phyloP scores from a whole-genome alignment of 1,140 invertebrate species.

The Drosophila willistoni region DNA sequence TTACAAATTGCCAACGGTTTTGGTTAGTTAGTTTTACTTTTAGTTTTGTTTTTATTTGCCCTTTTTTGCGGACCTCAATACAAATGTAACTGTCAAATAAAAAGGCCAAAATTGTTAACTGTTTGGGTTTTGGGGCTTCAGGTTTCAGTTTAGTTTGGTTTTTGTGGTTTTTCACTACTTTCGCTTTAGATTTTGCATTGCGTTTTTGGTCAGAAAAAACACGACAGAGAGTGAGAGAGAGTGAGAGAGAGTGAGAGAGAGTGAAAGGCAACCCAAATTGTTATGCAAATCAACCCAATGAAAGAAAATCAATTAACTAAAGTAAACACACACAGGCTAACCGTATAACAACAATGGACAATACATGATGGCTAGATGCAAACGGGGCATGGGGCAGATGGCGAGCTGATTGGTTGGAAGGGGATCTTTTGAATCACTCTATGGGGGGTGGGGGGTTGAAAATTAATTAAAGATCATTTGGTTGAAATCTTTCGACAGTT shows the following conservation, averaged over 20 bases:
- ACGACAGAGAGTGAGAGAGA: conserved; percentile 10
- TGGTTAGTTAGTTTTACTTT: conserved; percentile 36
- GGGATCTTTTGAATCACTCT: neutral
- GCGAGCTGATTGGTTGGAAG: neutral
- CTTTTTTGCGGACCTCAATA: neutral
- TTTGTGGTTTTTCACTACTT: conserved; percentile 36
- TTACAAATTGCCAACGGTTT: conserved; percentile 37
- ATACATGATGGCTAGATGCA: conserved; percentile 16
- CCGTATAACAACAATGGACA: conserved; percentile 40
- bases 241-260: neutral
- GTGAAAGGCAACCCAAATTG: conserved; percentile 32
- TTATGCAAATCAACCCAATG: conserved; percentile 75
- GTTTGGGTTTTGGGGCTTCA: neutral
- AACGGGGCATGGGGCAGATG: neutral
- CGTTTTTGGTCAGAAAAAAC: conserved; percentile 16
- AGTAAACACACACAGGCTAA: conserved; percentile 57
- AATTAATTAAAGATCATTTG: conserved; percentile 79
- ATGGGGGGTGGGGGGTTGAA: conserved; percentile 39
- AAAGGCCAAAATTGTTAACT: conserved; percentile 40
- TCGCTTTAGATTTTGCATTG: conserved; percentile 45
- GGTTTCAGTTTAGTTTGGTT: conserved; percentile 25
- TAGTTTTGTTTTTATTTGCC: neutral
- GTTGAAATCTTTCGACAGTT: conserved; percentile 51
- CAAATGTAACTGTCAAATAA: conserved; percentile 35
- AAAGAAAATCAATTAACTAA: conserved; percentile 80